A percentile compares a stretch with the other conserved stretches of the same genome.
phyloP scores from a whole-genome alignment of 2,888 invertebrate species.

The Leucania comma region DNA sequence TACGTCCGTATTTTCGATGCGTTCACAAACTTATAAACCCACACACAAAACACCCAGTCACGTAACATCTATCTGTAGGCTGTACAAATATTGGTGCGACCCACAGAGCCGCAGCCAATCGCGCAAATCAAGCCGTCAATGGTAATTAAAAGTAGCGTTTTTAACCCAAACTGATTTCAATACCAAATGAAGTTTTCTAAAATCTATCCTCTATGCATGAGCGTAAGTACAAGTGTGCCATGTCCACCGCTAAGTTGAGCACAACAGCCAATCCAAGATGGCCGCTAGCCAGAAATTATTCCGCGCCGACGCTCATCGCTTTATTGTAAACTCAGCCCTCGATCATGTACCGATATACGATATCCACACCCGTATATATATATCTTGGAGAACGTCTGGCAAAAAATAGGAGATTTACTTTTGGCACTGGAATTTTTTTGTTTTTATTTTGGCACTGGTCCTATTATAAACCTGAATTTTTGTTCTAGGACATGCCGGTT shows the following conservation, averaged over 20 bases:
- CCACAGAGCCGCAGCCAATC: no score
- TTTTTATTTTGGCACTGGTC: conserved; percentile 6
- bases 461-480: not conserved
- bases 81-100: no score
- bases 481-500: no score
- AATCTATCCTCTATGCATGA: conserved; percentile 6
- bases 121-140: no score
- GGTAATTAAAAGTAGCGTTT: not conserved
- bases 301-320: conserved; percentile 48
- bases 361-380: conserved; percentile 24
- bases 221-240: conserved; percentile 8
- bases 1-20: no score
- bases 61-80: no score
- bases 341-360: conserved; percentile 39
- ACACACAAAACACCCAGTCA: no score
- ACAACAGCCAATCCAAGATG: conserved; percentile 15
- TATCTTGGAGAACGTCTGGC: not conserved
- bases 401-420: not conserved
- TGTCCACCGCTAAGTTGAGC: conserved; percentile 21
- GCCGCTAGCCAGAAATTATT: conserved; percentile 51
- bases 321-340: conserved; percentile 50
- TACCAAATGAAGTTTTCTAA: not conserved
- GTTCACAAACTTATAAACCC: no score
- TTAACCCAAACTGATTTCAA: not conserved
- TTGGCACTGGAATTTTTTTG: not conserved